Evolutionary conservation across 2,797 vertebrate species (phyloP), one percentile per base, ranked within the genome.

Genomic region (Knipowitschia caucasica): DNA sequence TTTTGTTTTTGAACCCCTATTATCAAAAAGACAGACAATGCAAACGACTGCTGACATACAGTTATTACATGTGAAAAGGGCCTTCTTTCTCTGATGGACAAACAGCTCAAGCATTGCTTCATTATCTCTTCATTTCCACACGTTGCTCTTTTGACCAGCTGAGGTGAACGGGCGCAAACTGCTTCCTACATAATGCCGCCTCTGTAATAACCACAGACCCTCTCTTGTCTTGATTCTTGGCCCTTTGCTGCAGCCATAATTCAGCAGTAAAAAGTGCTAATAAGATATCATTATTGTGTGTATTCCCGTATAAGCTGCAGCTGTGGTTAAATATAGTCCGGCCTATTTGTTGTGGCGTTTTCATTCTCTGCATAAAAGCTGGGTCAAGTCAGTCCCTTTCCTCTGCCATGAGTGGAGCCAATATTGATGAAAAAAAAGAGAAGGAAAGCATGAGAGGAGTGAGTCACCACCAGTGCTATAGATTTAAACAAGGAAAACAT

Each of bases 241-340:
- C 82, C 83, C 78, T 70, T 49, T 23, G 69, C 73, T 58, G 81
- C 67, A 43, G 53, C 64, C 71, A 80, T 88, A 89, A 89, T 88
- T 84, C 88, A 64, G 67, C 70, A 80, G 78, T 76, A 77, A 81
- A 72, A 49, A 86, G 78, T 77, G 88, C 86, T 86, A 90, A 90
- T 86, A 91, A 86, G 86, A 89, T 88, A 89, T 90, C 86, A 91
- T 91, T 90, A 91, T 88, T 88, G 68, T 77, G 81, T 89, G 88
- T 89, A 86, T 82, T 81, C 67, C 65, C 40, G 60, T 81, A 84
- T 92, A 91, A 92, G 90, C 89, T 73, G 82, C 83, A 90, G 89
- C 90, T 90, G 89, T 89, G 81, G 88, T 89, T 91, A 91, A 89
- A 90, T 91, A 90, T 91, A 91, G 88, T 81, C 67, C 59, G 71